phyloP scores from a whole-genome alignment of 2,113 vertebrate genomes.

The Varanus salvator region DNA sequence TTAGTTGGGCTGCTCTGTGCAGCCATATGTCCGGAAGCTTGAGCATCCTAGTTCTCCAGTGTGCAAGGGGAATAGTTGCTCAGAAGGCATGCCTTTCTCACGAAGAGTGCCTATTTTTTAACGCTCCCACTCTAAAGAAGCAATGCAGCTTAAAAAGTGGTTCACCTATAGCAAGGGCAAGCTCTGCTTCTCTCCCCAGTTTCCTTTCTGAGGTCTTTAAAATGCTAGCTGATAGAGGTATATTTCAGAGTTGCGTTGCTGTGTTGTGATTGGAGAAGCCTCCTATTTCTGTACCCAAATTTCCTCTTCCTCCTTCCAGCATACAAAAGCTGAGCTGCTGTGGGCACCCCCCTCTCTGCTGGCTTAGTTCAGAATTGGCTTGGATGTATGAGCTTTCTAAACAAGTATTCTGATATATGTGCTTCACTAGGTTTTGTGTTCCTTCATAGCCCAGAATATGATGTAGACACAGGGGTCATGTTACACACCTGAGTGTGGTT shows the following conservation, averaged over 20 bases:
- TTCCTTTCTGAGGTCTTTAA: not conserved
- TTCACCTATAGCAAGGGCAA: not conserved
- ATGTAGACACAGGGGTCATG: not conserved
- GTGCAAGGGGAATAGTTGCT: not conserved
- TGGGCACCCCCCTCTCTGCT: not conserved
- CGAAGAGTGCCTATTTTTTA: not conserved
- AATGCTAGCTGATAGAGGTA: not conserved
- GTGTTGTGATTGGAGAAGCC: not conserved
- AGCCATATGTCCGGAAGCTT: not conserved
- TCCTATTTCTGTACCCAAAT: not conserved
- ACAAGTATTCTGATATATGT: not conserved
- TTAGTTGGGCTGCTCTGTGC: not conserved
- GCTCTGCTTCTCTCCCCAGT: not conserved
- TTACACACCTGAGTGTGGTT: not conserved
- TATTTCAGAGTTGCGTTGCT: not conserved
- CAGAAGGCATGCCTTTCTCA: not conserved
- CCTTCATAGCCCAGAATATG: not conserved
- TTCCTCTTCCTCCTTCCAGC: not conserved
- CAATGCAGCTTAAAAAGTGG: not conserved
- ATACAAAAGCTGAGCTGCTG: not conserved
- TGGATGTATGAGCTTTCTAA: not conserved
- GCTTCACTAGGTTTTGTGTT: not conserved
- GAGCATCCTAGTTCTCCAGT: not conserved
- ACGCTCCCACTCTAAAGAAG: not conserved
- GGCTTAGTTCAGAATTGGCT: not conserved